A percentile compares a stretch with the other conserved stretches of the same genome.
Conservation (phyloP, 37 sponge, comb jelly and placozoan species). For the Spongia lamella region DNA sequence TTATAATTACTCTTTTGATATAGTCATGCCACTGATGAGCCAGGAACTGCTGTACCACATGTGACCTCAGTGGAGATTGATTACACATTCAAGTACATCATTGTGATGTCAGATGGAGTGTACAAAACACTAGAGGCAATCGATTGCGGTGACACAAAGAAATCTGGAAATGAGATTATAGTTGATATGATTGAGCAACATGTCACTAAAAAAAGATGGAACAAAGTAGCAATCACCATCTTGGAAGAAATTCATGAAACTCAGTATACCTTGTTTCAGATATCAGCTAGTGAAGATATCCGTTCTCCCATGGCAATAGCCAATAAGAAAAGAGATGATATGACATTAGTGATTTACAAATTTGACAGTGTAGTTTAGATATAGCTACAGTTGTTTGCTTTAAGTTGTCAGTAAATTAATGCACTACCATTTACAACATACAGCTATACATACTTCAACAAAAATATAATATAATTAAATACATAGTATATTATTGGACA, state of each 20-base stretch:
- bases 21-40: slow-evolving; percentile 51
- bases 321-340: slow-evolving; percentile 83
- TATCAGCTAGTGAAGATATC: slow-evolving; percentile 16
- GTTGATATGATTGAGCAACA: slow-evolving; percentile 12
- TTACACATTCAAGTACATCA: slow-evolving; percentile 45
- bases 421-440: too few species aligned
- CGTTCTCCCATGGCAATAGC: slow-evolving; percentile 36
- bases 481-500: too few species aligned
- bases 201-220: slow-evolving; percentile 1
- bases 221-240: slow-evolving; percentile 13
- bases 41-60: slow-evolving; percentile 63
- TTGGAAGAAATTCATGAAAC: slow-evolving; percentile 30
- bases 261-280: slow-evolving; percentile 43
- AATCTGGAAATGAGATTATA: slow-evolving; percentile 10
- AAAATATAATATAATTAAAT: too few species aligned
- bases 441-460: too few species aligned
- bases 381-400: too few species aligned
- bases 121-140: slow-evolving; percentile 78
- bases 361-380: slow-evolving; percentile 8
- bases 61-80: slow-evolving; percentile 24
- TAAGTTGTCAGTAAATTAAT: too few species aligned
- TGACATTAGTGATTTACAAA: slow-evolving; percentile 70
- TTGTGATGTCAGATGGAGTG: slow-evolving; percentile 87
- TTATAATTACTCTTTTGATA: too few species aligned
- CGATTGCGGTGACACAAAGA: not conserved